These are phyloP conservation scores for Tragelaphus strepsiceros DNA, from an alignment of 2,113 vertebrate genomes.

Conservation along the genomic window DNA sequence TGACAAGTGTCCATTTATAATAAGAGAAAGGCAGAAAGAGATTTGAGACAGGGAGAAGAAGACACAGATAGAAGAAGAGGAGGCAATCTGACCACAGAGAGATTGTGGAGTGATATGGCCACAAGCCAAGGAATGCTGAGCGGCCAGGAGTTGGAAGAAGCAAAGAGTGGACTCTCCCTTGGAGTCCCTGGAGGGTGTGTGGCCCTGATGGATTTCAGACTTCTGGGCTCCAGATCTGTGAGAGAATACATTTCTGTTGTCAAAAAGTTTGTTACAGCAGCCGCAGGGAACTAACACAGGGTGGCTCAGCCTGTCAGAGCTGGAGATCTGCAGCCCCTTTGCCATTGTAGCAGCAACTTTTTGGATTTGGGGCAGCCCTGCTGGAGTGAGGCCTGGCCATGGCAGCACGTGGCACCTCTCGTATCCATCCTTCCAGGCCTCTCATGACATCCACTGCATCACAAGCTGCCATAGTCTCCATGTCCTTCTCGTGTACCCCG, in stretches of 20 bases:
- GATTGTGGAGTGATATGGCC: fast-evolving
- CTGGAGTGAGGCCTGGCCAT: fast-evolving
- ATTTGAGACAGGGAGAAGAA: background rate
- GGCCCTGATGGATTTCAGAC: background rate
- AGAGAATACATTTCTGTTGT: background rate
- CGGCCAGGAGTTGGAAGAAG: background rate
- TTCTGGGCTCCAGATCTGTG: background rate
- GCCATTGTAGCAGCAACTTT: background rate
- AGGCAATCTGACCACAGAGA: background rate
- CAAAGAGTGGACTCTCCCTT: background rate
- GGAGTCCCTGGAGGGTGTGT: fast-evolving
- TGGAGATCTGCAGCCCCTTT: background rate
- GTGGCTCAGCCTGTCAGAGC: background rate
- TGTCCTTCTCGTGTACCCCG: background rate
- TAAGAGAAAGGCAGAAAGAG: background rate
- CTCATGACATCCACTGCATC: background rate
- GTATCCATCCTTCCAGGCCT: background rate
- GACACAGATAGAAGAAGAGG: background rate
- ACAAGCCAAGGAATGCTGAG: background rate
- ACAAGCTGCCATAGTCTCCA: background rate
- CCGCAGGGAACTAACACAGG: background rate
- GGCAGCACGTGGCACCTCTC: fast-evolving
- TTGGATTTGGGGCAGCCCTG: background rate
- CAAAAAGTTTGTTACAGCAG: background rate
- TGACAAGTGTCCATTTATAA: background rate